These are phyloP conservation scores for Andricus grossulariae DNA, from an alignment of 1,140 invertebrate genomes.

Conservation along the genomic window DNA sequence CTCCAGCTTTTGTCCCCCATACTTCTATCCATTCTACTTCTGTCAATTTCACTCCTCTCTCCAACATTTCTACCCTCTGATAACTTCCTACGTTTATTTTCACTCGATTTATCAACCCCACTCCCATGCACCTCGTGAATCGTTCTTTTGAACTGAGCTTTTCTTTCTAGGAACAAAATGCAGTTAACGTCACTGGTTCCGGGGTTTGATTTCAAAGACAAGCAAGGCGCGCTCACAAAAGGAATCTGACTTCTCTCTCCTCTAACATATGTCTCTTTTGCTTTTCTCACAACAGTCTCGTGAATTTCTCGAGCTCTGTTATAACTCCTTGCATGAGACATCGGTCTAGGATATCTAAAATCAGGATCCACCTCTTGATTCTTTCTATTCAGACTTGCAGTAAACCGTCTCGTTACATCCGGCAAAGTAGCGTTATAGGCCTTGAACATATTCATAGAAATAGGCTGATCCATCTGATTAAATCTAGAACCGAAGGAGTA, in stretches of 20 bases:
- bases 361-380: background rate
- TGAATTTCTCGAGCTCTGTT: conserved; percentile 53
- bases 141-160: conserved; percentile 50
- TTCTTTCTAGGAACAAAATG: conserved; percentile 57
- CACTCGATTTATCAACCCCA: background rate
- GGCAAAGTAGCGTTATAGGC: conserved; percentile 69
- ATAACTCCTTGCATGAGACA: conserved; percentile 63
- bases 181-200: conserved; percentile 51
- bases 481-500: conserved; percentile 27
- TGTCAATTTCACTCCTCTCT: conserved; percentile 41
- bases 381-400: conserved; percentile 41
- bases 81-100: background rate
- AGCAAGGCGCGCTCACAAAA: conserved; percentile 68
- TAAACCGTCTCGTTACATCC: conserved; percentile 62
- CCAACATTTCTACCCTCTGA: background rate
- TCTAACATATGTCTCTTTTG: conserved; percentile 63
- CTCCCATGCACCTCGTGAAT: conserved; percentile 47
- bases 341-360: conserved; percentile 61
- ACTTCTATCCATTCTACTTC: conserved; percentile 22
- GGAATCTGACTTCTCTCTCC: conserved; percentile 58
- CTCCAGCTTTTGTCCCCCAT: background rate
- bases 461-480: conserved; percentile 41
- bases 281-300: conserved; percentile 64
- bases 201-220: conserved; percentile 46
- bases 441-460: conserved; percentile 56